phyloP scores from a whole-genome alignment of 2,113 vertebrate species.

The Redunca redunca region DNA sequence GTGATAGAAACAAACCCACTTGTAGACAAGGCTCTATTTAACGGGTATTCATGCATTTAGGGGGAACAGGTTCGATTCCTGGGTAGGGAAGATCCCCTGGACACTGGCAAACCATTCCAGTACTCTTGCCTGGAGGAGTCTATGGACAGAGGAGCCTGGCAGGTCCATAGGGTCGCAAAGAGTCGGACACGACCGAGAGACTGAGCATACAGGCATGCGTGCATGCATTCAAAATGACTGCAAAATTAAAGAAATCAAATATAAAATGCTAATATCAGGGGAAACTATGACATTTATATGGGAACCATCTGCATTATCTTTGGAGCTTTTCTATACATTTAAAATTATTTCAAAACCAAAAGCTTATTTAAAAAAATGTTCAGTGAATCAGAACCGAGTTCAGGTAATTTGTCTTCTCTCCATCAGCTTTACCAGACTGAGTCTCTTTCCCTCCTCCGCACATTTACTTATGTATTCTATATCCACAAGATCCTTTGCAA shows the following conservation, averaged over 20 bases:
- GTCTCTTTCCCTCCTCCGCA: neutral
- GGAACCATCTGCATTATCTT: neutral
- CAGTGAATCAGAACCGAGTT: neutral
- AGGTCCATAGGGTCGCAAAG: neutral
- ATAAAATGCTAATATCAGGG: neutral
- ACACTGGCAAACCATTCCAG: neutral
- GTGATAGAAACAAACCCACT: neutral
- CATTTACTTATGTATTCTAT: neutral
- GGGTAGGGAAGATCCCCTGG: neutral
- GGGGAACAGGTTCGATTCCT: neutral
- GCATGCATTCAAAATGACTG: neutral
- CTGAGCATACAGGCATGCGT: neutral
- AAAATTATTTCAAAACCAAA: slow-evolving; percentile 28
- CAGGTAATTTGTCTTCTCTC: neutral
- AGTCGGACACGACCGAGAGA: neutral
- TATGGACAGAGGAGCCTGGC: neutral
- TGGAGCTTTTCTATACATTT: neutral
- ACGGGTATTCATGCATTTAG: neutral
- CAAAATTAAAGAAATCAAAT: neutral
- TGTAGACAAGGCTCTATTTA: neutral
- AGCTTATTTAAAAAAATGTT: neutral
- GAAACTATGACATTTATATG: neutral
- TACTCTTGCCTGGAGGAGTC: neutral
- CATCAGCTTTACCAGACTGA: neutral
- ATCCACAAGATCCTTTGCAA: neutral